Evolutionary conservation across 2,797 vertebrate species (phyloP).

Genomic region (Lepilemur septentrionalis): DNA sequence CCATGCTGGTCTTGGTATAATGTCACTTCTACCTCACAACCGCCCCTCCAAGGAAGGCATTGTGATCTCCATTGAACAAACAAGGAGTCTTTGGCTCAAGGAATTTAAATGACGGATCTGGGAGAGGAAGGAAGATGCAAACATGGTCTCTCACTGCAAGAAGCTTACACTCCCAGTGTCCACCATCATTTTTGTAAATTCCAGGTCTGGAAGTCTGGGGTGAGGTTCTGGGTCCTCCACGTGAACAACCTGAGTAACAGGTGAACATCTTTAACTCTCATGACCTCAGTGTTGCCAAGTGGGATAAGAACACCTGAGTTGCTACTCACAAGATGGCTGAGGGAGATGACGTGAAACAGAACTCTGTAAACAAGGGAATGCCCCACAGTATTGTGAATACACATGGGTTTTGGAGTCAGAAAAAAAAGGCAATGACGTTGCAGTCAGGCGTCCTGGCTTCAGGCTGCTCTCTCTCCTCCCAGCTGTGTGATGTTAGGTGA

Average conservation of each 20-base stretch:
- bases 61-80: background rate
- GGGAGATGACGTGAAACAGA: background rate
- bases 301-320: no score
- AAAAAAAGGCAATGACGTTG: background rate
- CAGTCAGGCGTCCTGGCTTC: accelerated
- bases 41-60: background rate
- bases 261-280: background rate
- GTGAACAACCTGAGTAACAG: background rate
- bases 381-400: accelerated
- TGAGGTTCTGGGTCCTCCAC: background rate
- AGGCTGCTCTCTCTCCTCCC: background rate
- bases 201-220: background rate
- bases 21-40: background rate
- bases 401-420: accelerated
- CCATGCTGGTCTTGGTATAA: background rate
- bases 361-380: background rate
- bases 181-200: background rate
- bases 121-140: background rate
- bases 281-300: background rate
- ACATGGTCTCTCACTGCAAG: background rate
- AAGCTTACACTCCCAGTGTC: background rate
- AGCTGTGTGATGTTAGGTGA: background rate
- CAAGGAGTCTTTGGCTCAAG: background rate
- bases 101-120: background rate
- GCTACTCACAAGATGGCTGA: background rate